Base-by-base conservation (phyloP, 2,113 vertebrate species). In the Gallinago undulata region DNA sequence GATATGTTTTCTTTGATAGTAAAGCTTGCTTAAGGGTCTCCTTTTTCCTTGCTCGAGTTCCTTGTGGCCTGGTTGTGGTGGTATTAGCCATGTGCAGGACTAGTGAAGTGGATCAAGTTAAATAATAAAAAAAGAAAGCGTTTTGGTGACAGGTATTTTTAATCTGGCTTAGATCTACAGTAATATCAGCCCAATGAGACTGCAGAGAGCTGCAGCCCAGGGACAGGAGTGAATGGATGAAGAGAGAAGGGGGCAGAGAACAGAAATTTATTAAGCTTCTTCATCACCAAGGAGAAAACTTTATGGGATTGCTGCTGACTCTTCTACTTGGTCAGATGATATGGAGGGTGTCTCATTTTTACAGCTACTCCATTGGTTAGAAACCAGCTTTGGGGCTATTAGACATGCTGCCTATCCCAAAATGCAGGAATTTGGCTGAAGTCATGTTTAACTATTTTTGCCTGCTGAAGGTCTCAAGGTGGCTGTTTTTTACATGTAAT, bases 111-210 rank as follows among this genome's bases (percentile, higher is more conserved):
- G 19, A 87, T 88, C 48, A 85, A 80, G 59, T 8, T 51, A 84
- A 94, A 90, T 62, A 80, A 89, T 33, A 68, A 48, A 76, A 90
- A 43, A 57, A 8, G 23, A 10, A 89, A 69, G 9, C 66, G 24
- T 69, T 95, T 86, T 64, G 24, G 9, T 28, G 51, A 63, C 33
- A 59, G 28, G 19, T 68, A n/a, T 84, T 93, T 95, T 93, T 72
- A 68, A 82, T 11, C 19, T 6, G 7, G 4, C 16, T 72, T 59
- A 87, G 35, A 64, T 57, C 33, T 33, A 17, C 9, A 10, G 47
- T 41, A 56, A 18, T 43, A 47, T 23, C 51, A 72, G 25, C 31
- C 64, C 51, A 39, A 10, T 51, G 64, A 84, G 60, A 50, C 22
- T 47, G 37, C 33, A 78, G 47, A 6, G 51, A 86, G 37, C 68